phyloP scores from a whole-genome alignment of 2,113 vertebrate genomes.

The Bubalus kerabau region DNA sequence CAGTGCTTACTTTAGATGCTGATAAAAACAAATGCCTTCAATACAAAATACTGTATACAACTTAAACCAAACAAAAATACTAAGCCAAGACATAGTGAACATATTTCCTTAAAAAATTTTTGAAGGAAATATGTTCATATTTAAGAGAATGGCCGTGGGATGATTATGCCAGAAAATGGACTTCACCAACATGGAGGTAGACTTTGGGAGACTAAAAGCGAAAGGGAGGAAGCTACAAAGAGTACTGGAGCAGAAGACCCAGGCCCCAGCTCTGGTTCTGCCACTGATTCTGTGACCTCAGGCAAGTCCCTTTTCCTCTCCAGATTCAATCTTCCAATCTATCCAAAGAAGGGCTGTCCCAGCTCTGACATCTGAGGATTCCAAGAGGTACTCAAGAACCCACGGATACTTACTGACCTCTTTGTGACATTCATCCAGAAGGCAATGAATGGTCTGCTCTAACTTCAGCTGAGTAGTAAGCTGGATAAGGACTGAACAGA shows the following conservation, averaged over 20 bases:
- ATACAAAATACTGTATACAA: background rate
- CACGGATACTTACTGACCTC: constrained; percentile 82
- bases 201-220: background rate
- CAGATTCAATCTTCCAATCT: background rate
- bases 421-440: constrained; percentile 87
- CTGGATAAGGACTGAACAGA: constrained; percentile 87
- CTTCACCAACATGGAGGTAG: background rate
- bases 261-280: background rate
- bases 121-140: background rate
- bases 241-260: background rate
- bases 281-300: background rate
- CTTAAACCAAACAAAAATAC: constrained; percentile 8
- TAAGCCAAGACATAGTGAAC: background rate
- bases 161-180: background rate
- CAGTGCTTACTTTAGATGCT: background rate
- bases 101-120: background rate
- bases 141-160: background rate
- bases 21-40: constrained; percentile 2
- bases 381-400: background rate
- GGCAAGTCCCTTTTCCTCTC: background rate
- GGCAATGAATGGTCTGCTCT: constrained; percentile 79
- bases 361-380: background rate
- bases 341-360: background rate
- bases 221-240: background rate
- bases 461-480: constrained; percentile 86